A percentile compares a stretch with the other conserved stretches of the same genome.
phyloP scores from a whole-genome alignment of 2,113 vertebrate species.

The Oplegnathus fasciatus region DNA sequence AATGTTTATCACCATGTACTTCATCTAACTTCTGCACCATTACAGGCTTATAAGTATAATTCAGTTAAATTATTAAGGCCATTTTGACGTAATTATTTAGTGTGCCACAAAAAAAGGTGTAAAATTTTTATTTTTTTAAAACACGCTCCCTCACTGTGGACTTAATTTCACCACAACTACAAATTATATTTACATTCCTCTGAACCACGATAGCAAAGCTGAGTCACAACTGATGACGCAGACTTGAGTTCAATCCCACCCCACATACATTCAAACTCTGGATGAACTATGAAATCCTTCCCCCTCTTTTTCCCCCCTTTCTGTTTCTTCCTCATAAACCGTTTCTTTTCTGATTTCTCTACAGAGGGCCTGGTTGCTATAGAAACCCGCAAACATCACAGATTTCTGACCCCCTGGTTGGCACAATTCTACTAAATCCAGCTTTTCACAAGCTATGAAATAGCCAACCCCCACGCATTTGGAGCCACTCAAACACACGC shows the following conservation, averaged over 20 bases:
- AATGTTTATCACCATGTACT: slow-evolving; percentile 15
- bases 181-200: slow-evolving; percentile 36
- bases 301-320: slow-evolving; percentile 22
- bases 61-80: slow-evolving; percentile 18
- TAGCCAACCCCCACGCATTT: slow-evolving; percentile 31
- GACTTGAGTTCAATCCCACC: slow-evolving; percentile 13
- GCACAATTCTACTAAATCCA: slow-evolving; percentile 70
- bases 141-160: slow-evolving; percentile 8
- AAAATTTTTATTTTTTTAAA: too few relatives aligned
- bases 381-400: slow-evolving; percentile 65
- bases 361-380: slow-evolving; percentile 66
- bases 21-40: slow-evolving; percentile 13
- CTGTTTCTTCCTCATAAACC: slow-evolving; percentile 38
- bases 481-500: slow-evolving; percentile 32
- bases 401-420: slow-evolving; percentile 66
- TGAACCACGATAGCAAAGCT: slow-evolving; percentile 40
- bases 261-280: slow-evolving; percentile 46
- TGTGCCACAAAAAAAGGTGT: not conserved
- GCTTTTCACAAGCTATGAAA: slow-evolving; percentile 69
- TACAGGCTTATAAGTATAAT: not conserved
- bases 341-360: slow-evolving; percentile 58
- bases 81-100: slow-evolving; percentile 28
- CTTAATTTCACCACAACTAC: slow-evolving; percentile 20
- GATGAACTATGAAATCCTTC: slow-evolving; percentile 61
- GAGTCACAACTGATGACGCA: slow-evolving; percentile 60